These are phyloP conservation scores for Apolygus lucorum DNA, from an alignment of 1,140 invertebrate species.

Conservation along the genomic window DNA sequence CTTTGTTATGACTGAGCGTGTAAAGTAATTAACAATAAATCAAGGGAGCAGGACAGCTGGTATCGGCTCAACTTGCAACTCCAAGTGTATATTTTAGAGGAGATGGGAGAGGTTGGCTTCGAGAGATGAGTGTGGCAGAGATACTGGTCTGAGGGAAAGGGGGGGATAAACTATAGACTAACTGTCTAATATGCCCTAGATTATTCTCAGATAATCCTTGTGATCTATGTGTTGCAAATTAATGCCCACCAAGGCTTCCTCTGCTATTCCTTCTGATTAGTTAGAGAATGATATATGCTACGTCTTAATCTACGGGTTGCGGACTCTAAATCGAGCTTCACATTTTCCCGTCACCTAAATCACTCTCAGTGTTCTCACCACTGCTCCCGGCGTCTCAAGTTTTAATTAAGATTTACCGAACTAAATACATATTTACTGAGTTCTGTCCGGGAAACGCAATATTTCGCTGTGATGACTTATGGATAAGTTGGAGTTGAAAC, in stretches of 20 bases:
- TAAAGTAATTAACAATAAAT: conserved; percentile 31
- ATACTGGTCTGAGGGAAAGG: conserved; percentile 10
- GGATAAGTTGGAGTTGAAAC: no score
- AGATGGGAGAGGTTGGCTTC: neutral
- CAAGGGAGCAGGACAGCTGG: conserved; percentile 18
- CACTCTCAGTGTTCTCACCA: neutral
- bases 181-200: conserved; percentile 25
- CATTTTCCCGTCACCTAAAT: conserved; percentile 16
- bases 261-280: conserved; percentile 19
- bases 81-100: conserved; percentile 27
- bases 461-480: no score
- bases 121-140: conserved; percentile 16
- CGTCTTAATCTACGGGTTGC: conserved; percentile 11
- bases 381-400: neutral
- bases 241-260: conserved; percentile 20
- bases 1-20: conserved; percentile 28
- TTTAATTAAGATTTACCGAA: conserved; percentile 6
- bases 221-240: conserved; percentile 30
- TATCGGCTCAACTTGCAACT: conserved; percentile 29
- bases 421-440: no score
- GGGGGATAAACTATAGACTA: conserved; percentile 25
- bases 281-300: conserved; percentile 25
- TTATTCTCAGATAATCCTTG: conserved; percentile 28
- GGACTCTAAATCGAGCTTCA: conserved; percentile 8
- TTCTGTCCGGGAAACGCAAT: no score